A percentile compares a stretch with the other conserved stretches of the same genome.
Conservation (phyloP, 2,113 vertebrate genomes). For the Tenebrosternarchus preto region DNA sequence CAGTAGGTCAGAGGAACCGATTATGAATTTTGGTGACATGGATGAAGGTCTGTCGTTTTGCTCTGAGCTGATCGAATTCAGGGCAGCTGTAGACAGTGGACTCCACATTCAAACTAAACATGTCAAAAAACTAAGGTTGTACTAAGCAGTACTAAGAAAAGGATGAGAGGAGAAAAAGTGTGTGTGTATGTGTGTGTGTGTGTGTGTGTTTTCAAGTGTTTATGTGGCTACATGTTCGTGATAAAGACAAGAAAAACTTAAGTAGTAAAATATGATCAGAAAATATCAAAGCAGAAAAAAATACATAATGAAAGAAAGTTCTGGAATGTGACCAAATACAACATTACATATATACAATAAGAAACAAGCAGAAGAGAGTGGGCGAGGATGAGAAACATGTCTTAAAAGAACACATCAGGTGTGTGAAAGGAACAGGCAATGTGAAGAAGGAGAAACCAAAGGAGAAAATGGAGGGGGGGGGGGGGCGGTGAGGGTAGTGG, state of each 20-base stretch:
- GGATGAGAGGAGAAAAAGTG: slow-evolving; percentile 38
- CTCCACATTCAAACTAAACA: slow-evolving; percentile 61
- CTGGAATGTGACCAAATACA: slow-evolving; percentile 24
- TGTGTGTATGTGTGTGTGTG: slow-evolving; percentile 22
- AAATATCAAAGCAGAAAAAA: slow-evolving; percentile 11
- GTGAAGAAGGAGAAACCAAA: slow-evolving; percentile 59
- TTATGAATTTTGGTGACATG: background rate
- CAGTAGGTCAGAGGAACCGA: background rate
- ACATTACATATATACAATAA: slow-evolving; percentile 34
- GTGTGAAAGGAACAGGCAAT: slow-evolving; percentile 57
- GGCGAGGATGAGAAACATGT: slow-evolving; percentile 39
- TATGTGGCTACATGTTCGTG: background rate
- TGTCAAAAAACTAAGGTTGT: background rate
- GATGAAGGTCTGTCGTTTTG: background rate
- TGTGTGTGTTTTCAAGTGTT: background rate
- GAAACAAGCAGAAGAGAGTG: background rate
- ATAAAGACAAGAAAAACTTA: slow-evolving; percentile 1
- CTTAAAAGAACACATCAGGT: slow-evolving; percentile 62
- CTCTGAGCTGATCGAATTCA: slow-evolving; percentile 66
- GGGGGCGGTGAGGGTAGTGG: slow-evolving; percentile 50
- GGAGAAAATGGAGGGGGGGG: slow-evolving; percentile 58
- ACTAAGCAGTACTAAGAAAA: slow-evolving; percentile 36
- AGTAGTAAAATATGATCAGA: slow-evolving; percentile 8
- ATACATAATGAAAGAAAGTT: background rate
- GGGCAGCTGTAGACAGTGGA: slow-evolving; percentile 76